A percentile compares a stretch with the other conserved stretches of the same genome.
Evolutionary conservation across 2,797 vertebrate species (phyloP).

Genomic region (Falco novaeseelandiae): DNA sequence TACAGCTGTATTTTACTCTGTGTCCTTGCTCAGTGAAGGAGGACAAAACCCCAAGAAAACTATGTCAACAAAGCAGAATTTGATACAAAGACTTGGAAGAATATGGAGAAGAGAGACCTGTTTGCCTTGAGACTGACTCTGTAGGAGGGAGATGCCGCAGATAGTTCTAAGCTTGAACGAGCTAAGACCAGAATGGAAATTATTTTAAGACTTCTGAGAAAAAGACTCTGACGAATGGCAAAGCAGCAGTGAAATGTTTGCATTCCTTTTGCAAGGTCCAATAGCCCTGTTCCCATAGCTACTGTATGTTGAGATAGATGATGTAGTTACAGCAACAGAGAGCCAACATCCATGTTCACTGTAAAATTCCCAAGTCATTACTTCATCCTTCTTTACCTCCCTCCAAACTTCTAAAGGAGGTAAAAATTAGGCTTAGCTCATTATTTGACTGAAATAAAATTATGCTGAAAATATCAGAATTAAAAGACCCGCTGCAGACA

Average conservation of each 20-base stretch:
- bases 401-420: not conserved
- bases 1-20: not conserved
- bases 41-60: not conserved
- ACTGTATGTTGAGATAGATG: slow-evolving; percentile 45
- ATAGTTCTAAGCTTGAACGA: not conserved
- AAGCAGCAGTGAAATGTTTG: slow-evolving; percentile 34
- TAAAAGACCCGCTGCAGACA: not conserved
- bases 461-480: not conserved
- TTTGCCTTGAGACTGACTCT: not conserved
- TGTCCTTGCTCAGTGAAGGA: not conserved
- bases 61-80: not conserved
- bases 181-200: slow-evolving; percentile 10
- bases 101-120: not conserved
- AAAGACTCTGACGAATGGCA: slow-evolving; percentile 37
- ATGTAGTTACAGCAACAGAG: slow-evolving; percentile 42
- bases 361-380: slow-evolving; percentile 24
- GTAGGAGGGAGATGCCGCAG: not conserved
- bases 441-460: not conserved
- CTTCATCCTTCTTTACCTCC: slow-evolving; percentile 9
- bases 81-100: not conserved
- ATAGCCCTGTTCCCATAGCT: slow-evolving; percentile 63
- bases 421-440: not conserved
- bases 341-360: slow-evolving; percentile 31
- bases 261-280: slow-evolving; percentile 38
- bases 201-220: slow-evolving; percentile 13